Conservation (phyloP, 1,140 invertebrate genomes). For the Drosophila grimshawi region DNA sequence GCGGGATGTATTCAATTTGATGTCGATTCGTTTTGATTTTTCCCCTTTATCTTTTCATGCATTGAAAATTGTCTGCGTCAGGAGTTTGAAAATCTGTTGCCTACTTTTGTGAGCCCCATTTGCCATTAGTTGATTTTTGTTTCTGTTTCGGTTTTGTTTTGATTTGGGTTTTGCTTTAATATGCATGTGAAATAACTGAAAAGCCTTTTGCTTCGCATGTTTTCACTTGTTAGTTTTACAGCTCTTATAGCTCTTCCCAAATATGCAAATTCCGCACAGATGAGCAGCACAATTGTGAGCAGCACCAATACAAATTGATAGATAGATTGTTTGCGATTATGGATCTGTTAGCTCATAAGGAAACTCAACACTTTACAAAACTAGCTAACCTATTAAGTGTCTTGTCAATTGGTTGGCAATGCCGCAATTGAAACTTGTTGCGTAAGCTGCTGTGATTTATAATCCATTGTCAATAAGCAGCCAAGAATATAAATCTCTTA, state of each 20-base stretch:
- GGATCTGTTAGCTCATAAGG: too few relatives aligned
- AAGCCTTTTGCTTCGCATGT: slow-evolving; percentile 45
- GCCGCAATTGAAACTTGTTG: slow-evolving; percentile 17
- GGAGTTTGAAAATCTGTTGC: slow-evolving; percentile 68
- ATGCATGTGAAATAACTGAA: slow-evolving; percentile 52
- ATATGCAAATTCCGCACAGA: slow-evolving; percentile 47
- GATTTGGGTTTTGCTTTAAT: slow-evolving; percentile 63
- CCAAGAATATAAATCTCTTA: slow-evolving; percentile 1
- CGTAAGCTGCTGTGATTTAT: slow-evolving; percentile 5
- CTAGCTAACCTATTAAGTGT: not conserved
- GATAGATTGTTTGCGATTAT: slow-evolving; percentile 7
- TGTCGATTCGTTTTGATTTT: slow-evolving; percentile 54
- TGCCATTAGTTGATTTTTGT: slow-evolving; percentile 19
- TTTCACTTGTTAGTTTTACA: slow-evolving; percentile 41
- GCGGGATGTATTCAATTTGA: slow-evolving; percentile 53
- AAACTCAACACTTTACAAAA: not conserved
- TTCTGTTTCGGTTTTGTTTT: slow-evolving; percentile 16
- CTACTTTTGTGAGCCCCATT: slow-evolving; percentile 60
- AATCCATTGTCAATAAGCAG: slow-evolving; percentile 15
- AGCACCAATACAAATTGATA: slow-evolving; percentile 49
- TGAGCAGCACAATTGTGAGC: slow-evolving; percentile 51
- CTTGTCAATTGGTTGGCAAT: slow-evolving; percentile 10
- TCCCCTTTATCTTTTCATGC: slow-evolving; percentile 26
- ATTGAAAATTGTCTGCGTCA: slow-evolving; percentile 68
- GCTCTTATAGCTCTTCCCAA: slow-evolving; percentile 7